Evolutionary conservation across 2,888 invertebrate species (phyloP).

Genomic region (Dromius quadrimaculatus): DNA sequence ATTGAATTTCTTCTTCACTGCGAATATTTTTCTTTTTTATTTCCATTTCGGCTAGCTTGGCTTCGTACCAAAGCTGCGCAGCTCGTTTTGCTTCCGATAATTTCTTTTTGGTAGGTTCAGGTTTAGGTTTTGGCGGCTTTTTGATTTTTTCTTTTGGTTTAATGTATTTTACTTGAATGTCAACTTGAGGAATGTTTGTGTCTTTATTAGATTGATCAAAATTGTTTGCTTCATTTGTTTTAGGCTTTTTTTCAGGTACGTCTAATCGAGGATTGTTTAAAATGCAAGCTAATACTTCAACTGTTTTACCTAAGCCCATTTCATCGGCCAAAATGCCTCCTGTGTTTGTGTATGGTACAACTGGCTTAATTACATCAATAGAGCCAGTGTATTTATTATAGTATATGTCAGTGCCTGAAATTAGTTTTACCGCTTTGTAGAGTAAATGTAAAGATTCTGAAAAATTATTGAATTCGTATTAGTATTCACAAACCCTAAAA

Average conservation of each 20-base stretch:
- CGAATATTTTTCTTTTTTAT: slow-evolving; percentile 50
- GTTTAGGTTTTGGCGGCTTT: slow-evolving; percentile 53
- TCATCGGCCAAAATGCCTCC: slow-evolving; percentile 85
- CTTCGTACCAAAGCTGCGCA: slow-evolving; percentile 61
- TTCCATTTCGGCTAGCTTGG: slow-evolving; percentile 57
- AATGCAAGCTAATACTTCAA: slow-evolving; percentile 78
- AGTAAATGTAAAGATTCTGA: slow-evolving; percentile 62
- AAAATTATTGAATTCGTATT: slow-evolving; percentile 21
- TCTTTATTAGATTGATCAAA: neutral
- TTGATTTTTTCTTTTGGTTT: slow-evolving; percentile 47
- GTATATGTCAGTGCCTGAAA: slow-evolving; percentile 61
- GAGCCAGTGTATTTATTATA: slow-evolving; percentile 67
- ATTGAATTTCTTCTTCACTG: slow-evolving; percentile 58
- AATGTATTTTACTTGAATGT: slow-evolving; percentile 37
- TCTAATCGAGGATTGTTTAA: slow-evolving; percentile 67
- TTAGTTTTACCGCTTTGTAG: slow-evolving; percentile 59
- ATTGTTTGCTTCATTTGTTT: no score
- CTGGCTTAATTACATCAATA: slow-evolving; percentile 63
- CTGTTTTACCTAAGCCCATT: slow-evolving; percentile 86
- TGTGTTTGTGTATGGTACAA: slow-evolving; percentile 64
- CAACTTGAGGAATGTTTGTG: slow-evolving; percentile 30
- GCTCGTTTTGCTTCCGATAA: slow-evolving; percentile 56
- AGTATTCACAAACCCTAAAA: no score
- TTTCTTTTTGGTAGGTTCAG: slow-evolving; percentile 57
- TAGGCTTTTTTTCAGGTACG: no score